phyloP scores from a whole-genome alignment of 2,888 invertebrate genomes.

The Tetragonula carbonaria region DNA sequence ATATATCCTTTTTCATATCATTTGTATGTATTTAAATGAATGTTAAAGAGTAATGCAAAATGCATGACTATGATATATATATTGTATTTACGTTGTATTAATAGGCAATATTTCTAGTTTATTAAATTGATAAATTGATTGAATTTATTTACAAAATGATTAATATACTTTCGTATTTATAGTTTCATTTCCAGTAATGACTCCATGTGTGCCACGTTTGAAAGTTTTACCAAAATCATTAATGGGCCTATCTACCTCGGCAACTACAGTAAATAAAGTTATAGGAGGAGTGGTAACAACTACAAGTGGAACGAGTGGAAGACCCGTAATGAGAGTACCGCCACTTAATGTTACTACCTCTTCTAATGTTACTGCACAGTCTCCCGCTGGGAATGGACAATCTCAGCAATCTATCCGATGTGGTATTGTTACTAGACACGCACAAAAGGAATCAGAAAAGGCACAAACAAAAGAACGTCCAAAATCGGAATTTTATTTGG shows the following conservation, averaged over 20 bases:
- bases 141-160: not conserved
- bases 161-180: conserved; percentile 41
- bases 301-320: conserved; percentile 74
- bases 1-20: conserved; percentile 37
- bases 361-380: conserved; percentile 70
- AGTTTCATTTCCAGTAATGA: conserved; percentile 84
- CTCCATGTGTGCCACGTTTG: conserved; percentile 86
- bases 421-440: conserved; percentile 75
- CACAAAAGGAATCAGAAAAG: conserved; percentile 75
- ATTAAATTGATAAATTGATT: not conserved
- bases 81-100: conserved; percentile 3
- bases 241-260: conserved; percentile 82
- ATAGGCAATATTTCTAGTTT: not conserved
- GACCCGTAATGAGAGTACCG: conserved; percentile 83
- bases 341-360: conserved; percentile 80
- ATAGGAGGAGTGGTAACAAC: conserved; percentile 78
- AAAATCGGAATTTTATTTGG: conserved; percentile 81
- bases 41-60: conserved; percentile 34
- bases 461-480: conserved; percentile 75
- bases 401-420: conserved; percentile 71
- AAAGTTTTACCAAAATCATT: conserved; percentile 86
- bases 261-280: conserved; percentile 77
- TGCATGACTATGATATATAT: conserved; percentile 38
- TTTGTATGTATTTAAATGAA: conserved; percentile 44
- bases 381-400: conserved; percentile 67